Conservation (phyloP, 92 coral and sea anemone genomes). For the Epizoanthus illoricatus region DNA sequence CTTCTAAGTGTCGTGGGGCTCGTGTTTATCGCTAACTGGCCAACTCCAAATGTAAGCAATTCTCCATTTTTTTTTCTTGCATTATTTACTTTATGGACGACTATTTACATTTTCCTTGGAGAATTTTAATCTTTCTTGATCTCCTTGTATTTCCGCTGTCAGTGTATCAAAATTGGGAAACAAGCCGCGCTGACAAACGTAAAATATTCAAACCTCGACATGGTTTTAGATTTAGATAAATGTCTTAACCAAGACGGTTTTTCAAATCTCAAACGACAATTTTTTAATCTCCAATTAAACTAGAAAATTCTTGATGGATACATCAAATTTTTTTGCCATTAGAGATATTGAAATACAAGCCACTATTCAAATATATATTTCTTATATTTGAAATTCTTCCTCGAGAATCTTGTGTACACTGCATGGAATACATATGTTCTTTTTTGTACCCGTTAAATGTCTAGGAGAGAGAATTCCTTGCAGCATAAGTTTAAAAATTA, state of each 20-base stretch:
- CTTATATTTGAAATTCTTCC: too few relatives aligned
- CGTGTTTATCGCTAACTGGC: slow-evolving; percentile 41
- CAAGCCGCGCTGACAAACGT: not conserved
- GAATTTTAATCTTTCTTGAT: slow-evolving; percentile 5
- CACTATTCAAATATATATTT: too few relatives aligned
- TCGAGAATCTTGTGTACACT: not conserved
- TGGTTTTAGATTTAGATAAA: not conserved
- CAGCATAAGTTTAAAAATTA: not conserved
- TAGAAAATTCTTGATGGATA: not conserved
- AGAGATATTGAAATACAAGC: too few relatives aligned
- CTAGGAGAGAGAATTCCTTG: not conserved
- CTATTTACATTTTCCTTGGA: not conserved
- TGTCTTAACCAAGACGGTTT: not conserved
- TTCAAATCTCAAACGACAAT: not conserved
- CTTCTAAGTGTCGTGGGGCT: slow-evolving; percentile 26
- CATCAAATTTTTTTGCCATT: too few relatives aligned
- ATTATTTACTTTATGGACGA: not conserved
- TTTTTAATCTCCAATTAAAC: not conserved
- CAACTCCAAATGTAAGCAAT: slow-evolving; percentile 37
- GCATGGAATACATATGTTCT: not conserved
- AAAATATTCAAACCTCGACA: not conserved
- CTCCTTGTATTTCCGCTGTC: not conserved
- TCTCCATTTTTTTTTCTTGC: not conserved
- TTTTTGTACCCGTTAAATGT: not conserved
- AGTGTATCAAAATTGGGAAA: not conserved